Base-by-base conservation (phyloP, 2,888 invertebrate species). In the Muschampia plurimacula region DNA sequence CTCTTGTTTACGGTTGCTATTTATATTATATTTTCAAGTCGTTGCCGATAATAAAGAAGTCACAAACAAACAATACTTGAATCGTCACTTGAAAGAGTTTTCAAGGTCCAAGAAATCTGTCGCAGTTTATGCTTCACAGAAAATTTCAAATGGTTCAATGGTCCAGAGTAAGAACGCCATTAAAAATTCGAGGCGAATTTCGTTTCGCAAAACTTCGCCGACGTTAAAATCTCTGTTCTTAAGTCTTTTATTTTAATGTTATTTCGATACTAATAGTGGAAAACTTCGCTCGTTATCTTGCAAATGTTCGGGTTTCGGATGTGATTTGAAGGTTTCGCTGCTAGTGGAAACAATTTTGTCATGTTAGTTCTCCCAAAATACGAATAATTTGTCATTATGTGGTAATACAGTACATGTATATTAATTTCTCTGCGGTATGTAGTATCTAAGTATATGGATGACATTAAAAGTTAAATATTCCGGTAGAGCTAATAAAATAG, bases 211-310 rank as follows among this genome's bases (percentile, higher is more conserved):
- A 66, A 66, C 22, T 71, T 28, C 9, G 1, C 36, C 52, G 36
- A 60, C 32, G 13, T 63, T 66, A 72, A 66, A 63, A 73, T 72
- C 52, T 69, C 22, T 22, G 55, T 72, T 73, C 69, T 72, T 73
- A 60, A 66, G 67, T 64, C 72, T 60, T 71, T 69, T 63, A 70
- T 74, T 70, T 65, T 71, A 66, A 68, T 69, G 68, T 41, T 52
- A 66, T 68, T 66, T 68, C 71, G 57, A 65, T 72, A 66, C 62
- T 72, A 22, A 73, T 62, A 60, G 69, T 44, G 22, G 62, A 36
- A n/a, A 72, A 72, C 59, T 72, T 72, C 52, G 67, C 66, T 72
- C 67, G 72, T 62, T 71, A 71, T 72, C 39, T 36, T 41, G 9
- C 13, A 72, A 67, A 15, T 52, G 52, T 62, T 32, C 12, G 66